Base-by-base conservation (phyloP, 2,888 invertebrate species). In the Thera obeliscata region DNA sequence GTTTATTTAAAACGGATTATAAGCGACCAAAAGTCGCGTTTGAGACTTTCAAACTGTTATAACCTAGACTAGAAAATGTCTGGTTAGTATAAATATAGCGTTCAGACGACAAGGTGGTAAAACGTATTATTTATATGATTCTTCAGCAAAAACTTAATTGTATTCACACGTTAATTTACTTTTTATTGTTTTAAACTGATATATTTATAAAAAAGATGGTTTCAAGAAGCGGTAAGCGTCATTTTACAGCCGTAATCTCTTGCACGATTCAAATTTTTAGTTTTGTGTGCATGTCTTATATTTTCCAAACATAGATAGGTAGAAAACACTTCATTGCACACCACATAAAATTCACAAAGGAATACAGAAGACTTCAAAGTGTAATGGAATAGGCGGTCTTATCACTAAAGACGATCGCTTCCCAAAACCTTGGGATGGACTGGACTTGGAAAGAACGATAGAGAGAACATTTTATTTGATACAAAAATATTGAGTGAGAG, bases 71-170 rank as follows among this genome's bases (percentile, higher is more conserved):
- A 76, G 74, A 68, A 66, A 64, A 60, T 48, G 81, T 81, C 83
- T 84, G 76, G 78, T 78, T 76, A 74, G 74, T 74, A 73, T 81
- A 76, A 77, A 78, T 74, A 75, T 73, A 66, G 66, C 65, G 59
- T 72, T 72, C 65, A 65, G 62, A 63, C 57, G 65, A 55, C 64
- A 57, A 46, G 58, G 64, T 61, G 56, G 61, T 70, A 61, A 52
- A 60, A 52, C 46, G 38, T 33, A 33, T 41, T 67, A 64, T 67
- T 64, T 61, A 61, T 64, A 67, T 64, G 64, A 69, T 71, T 62
- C 64, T 8, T 3, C 12, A 74, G 69, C 71, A 79, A 79, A 80
- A 81, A 80, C 59, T 65, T 5, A 11, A 61, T 57, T 61, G 7
- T 64, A 61, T 61, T 64, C 52, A 57, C 48, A 70, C 62, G 55